Evolutionary conservation across 2,797 vertebrate genomes (phyloP), one percentile per base, ranked within the genome.

Genomic region (Karalla daura): DNA sequence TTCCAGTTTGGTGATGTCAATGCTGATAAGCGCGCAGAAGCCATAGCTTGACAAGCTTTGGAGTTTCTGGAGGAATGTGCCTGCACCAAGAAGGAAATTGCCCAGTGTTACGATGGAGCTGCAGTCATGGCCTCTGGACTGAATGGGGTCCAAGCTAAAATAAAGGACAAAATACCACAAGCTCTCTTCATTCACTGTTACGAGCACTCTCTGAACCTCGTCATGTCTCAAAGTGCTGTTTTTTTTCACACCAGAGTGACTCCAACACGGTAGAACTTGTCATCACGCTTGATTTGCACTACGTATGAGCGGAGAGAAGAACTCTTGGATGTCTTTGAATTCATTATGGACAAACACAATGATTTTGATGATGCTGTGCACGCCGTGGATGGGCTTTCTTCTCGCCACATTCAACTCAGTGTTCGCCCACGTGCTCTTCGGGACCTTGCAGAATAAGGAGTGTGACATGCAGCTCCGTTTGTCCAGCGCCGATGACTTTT

Each of bases 291-390:
- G 46, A 17, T 18, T 17, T 40, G 37, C 37, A 40, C 37, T 40
- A 4, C 18, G 17, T 32, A 49, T 18, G 27, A 49, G 46, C 5
- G 5, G 25, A 49, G 46, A 49, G 46, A 49, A 32, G 35, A 37
- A 37, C 27, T 49, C 27, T 25, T 45, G 43, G 23, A 40, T 23
- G 35, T 39, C 52, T 58, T 58, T 58, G 54, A 58, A 33, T 43
- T 44, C 25, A 44, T 44, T 32, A 40, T 33, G 17, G 54, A 58
- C 54, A 58, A 32, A 25, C 17, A 17, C n/a, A 30, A 30, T 30
- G 25, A 32, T 32, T 32, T 49, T 18, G 46, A 49, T 49, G 46
- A 49, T 49, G 46, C 27, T 30, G 37, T 40, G 15, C 37, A 18
- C 17, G 18, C n/a, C 37, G 3, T 17, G 7, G 17, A 40, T 40